Percentiles rank a stretch among this genome's conserved stretches.
Evolutionary conservation across 2,113 vertebrate genomes (phyloP).

Genomic region (Ranitomeya variabilis): DNA sequence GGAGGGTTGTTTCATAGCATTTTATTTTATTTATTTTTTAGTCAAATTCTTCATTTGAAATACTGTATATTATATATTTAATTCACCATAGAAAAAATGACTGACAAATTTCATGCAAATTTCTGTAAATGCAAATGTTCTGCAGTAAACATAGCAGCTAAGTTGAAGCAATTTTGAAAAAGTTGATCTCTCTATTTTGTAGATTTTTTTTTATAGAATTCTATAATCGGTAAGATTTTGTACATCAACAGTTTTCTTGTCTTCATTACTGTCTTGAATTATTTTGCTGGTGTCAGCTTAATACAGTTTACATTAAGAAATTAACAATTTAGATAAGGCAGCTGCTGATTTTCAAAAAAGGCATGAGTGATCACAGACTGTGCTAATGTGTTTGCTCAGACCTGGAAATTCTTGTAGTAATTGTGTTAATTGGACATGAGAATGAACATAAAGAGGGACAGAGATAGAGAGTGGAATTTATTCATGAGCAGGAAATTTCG

Average conservation of each 20-base stretch:
- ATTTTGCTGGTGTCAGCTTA: constrained; percentile 11
- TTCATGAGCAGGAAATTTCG: neutral
- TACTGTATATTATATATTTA: too few species aligned
- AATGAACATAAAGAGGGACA: constrained; percentile 5
- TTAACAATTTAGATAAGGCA: constrained; percentile 35
- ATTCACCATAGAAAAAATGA: too few species aligned
- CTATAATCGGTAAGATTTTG: neutral
- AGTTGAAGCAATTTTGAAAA: neutral
- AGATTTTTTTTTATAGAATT: neutral
- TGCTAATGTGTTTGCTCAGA: constrained; percentile 52
- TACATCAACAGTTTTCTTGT: neutral
- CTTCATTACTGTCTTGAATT: neutral
- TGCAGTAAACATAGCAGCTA: neutral
- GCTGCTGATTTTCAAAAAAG: constrained; percentile 23
- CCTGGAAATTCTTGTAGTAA: constrained; percentile 48
- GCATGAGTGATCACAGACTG: constrained; percentile 43
- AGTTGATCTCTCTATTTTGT: neutral
- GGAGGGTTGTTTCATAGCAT: too few species aligned
- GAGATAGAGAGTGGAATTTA: constrained; percentile 38
- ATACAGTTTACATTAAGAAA: neutral
- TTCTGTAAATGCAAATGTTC: neutral
- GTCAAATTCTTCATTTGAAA: too few species aligned
- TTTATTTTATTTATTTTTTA: too few species aligned
- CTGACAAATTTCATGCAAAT: neutral
- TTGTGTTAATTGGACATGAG: constrained; percentile 48